Conservation (phyloP, 2,888 invertebrate species). For the Drosophila rellima region DNA sequence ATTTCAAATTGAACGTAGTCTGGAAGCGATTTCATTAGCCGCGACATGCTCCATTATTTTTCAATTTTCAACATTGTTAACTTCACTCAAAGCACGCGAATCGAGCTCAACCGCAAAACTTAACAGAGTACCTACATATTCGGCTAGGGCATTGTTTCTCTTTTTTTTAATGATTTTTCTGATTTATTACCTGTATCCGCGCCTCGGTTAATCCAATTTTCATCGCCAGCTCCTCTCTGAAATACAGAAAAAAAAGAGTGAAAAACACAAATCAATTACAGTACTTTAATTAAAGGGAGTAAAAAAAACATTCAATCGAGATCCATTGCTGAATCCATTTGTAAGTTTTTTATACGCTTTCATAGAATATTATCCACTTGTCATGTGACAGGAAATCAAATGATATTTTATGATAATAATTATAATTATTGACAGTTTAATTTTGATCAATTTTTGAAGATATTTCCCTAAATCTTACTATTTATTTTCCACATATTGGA, state of each 20-base stretch:
- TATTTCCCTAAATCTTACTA: too few relatives aligned
- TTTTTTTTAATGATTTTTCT: background rate
- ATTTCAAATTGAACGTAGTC: background rate
- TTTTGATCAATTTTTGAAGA: too few relatives aligned
- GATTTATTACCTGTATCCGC: constrained; percentile 92
- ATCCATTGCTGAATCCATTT: background rate
- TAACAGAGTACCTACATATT: constrained; percentile 6
- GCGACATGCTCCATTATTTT: constrained; percentile 82
- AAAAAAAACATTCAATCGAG: background rate
- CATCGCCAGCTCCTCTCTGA: constrained; percentile 97
- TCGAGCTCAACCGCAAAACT: constrained; percentile 54
- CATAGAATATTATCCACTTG: background rate
- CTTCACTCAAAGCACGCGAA: constrained; percentile 69
- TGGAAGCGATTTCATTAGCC: constrained; percentile 71
- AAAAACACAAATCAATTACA: constrained; percentile 29
- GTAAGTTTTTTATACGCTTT: background rate
- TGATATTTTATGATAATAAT: too few relatives aligned
- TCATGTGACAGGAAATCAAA: too few relatives aligned
- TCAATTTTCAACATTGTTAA: constrained; percentile 79
- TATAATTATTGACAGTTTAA: too few relatives aligned
- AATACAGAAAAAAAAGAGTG: constrained; percentile 80
- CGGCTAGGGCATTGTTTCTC: constrained; percentile 8
- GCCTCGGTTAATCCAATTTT: constrained; percentile 98
- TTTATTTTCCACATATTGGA: too few relatives aligned
- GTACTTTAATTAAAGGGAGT: constrained; percentile 10